These are phyloP conservation scores for Nymphalis urticae DNA, from an alignment of 2,888 invertebrate genomes.

Conservation along the genomic window DNA sequence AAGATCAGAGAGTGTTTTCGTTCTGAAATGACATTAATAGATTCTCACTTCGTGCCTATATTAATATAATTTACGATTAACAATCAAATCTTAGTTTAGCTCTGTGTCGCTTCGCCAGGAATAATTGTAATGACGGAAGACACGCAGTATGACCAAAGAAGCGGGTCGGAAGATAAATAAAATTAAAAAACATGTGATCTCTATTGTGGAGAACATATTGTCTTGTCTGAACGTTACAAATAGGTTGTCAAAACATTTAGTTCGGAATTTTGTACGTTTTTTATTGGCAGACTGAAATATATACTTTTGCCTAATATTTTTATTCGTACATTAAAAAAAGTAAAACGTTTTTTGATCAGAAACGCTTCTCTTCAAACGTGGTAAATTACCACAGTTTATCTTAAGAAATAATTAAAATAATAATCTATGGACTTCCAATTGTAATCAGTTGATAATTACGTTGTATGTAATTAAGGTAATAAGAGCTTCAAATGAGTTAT, in stretches of 20 bases:
- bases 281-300: not conserved
- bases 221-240: constrained; percentile 16
- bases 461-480: too few relatives aligned
- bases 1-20: constrained; percentile 8
- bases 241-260: constrained; percentile 16
- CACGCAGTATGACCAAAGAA: not conserved
- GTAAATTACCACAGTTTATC: too few relatives aligned
- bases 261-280: not conserved
- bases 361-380: too few relatives aligned
- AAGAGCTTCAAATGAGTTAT: too few relatives aligned
- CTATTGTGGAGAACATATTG: constrained; percentile 5
- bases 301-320: not conserved
- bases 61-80: constrained; percentile 15
- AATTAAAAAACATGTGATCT: constrained; percentile 3
- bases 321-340: not conserved
- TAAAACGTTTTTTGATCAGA: too few relatives aligned
- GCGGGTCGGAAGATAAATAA: not conserved
- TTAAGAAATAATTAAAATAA: too few relatives aligned
- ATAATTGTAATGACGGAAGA: constrained; percentile 16
- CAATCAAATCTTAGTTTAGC: not conserved
- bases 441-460: too few relatives aligned
- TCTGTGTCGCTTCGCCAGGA: constrained; percentile 4
- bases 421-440: too few relatives aligned
- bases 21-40: constrained; percentile 16
- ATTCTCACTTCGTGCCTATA: not conserved